Evolutionary conservation across 2,113 vertebrate genomes (phyloP), one percentile per base, ranked within the genome.

Genomic region (Microcebus jonahi): DNA sequence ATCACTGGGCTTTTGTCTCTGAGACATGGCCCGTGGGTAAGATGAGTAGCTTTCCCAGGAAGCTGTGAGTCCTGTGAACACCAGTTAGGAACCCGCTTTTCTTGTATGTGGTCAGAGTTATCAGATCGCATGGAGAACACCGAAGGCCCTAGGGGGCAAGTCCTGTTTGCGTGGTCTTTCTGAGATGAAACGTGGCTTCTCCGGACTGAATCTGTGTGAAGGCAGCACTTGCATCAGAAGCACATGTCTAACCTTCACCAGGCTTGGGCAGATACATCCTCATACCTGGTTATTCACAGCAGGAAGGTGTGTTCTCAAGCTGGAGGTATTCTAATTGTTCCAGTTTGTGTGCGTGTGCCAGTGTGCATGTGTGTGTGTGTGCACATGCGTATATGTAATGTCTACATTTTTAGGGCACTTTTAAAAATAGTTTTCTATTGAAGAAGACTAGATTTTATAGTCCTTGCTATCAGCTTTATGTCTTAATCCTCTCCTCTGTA

Each of bases 371-470:
- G 73, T 17, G 2, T 71, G 42, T 36, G 25, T 6, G 20, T 63
- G 20, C 39, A 2, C 25, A 3, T n/a, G 36, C 11, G 2, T 27
- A 11, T 10, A 10, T 6, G 17, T 4, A 12, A 12, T 59, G 27
- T 70, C 31, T 82, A 61, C 15, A 25, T 23, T 65, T 95, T 88
- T 55, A 88, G 48, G 21, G 34, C 7, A 11, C 31, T 81, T 75
- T 75, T 48, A 5, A 17, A 31, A 75, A 73, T 59, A 84, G 48
- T 48, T 76, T 39, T 95, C 67, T 48, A 4, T 10, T 36, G 18
- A 85, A 21, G 18, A 85, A 21, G 29, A n/a, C 55, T 85, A 36
- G 17, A 85, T 77, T 88, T 92, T 50, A 34, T 76, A 95, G 25
- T 53, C 36, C 14, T 90, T 94, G 25, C 42, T 84, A 0, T 90